phyloP scores from a whole-genome alignment of 2,113 vertebrate species.

The Crocuta crocuta region DNA sequence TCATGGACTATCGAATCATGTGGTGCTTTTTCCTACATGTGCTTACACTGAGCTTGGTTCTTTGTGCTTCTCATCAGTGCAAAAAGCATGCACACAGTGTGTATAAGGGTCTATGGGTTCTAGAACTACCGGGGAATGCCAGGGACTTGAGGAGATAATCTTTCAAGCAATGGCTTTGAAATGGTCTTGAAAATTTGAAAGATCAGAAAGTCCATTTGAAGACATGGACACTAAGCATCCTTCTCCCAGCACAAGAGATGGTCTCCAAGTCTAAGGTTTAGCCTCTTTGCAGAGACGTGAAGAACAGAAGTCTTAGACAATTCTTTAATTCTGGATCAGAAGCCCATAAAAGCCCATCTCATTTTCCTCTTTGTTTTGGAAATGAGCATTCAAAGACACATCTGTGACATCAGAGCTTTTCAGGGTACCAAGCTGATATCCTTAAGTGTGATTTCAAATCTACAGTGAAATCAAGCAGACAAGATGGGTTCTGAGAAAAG shows the following conservation, averaged over 20 bases:
- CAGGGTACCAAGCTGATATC: background rate
- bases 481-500: background rate
- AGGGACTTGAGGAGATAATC: slow-evolving; percentile 72
- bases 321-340: background rate
- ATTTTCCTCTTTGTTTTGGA: slow-evolving; percentile 16
- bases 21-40: background rate
- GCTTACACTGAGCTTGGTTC: slow-evolving; percentile 60
- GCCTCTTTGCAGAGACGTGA: background rate
- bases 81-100: slow-evolving; percentile 61
- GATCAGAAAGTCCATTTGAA: slow-evolving; percentile 60
- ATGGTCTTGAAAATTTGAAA: slow-evolving; percentile 80
- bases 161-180: slow-evolving; percentile 80
- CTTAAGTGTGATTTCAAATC: background rate
- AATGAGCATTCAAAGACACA: background rate
- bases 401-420: slow-evolving; percentile 18
- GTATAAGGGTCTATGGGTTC: slow-evolving; percentile 60
- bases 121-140: slow-evolving; percentile 63
- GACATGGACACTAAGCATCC: slow-evolving; percentile 64
- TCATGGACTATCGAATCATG: slow-evolving; percentile 32
- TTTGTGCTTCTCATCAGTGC: slow-evolving; percentile 68
- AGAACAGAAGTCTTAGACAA: background rate
- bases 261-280: background rate
- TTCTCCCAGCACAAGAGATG: background rate
- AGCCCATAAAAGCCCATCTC: background rate
- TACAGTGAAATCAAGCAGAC: slow-evolving; percentile 23